Base-by-base conservation (phyloP, 2,797 vertebrate species). In the Lophius americanus region DNA sequence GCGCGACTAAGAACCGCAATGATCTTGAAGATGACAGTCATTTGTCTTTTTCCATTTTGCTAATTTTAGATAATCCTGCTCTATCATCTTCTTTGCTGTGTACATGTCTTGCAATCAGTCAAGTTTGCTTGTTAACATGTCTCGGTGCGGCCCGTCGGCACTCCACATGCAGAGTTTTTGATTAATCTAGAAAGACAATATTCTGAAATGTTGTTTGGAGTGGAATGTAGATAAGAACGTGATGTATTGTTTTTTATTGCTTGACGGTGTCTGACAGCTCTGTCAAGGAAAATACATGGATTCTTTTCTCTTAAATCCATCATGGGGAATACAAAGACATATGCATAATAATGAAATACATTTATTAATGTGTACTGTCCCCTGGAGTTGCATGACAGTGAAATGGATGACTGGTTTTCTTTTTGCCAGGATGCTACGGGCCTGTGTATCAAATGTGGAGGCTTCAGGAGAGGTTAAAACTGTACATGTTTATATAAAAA, bases 291-390 rank as follows among this genome's bases (percentile, higher is more conserved):
- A 93, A 94, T 89, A 61, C 85, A 92, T 91, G 84, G 83, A 86
- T 88, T 87, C 78, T 86, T 87, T 89, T 86, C 88, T 84, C 82
- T 77, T 84, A 83, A 92, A 94, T 95, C 90, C 89, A 92, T 93
- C 92, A 94, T 70, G 60, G 88, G 82, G 76, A 91, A 89, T 90
- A 90, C 87, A 90, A 93, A 94, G 91, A 94, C 91, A 86, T 91
- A 89, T 93, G 91, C 92, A 93, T 93, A 93, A 90, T 93, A 93
- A 93, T 92, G 91, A 92, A 92, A 88, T 89, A 86, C 89, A 93
- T 94, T 93, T 93, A 91, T 93, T 92, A 94, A 91, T 90, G 77
- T 88, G 89, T 70, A 91, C 84, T 91, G 92, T 94, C 92, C 93
- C 91, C 92, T 74, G 87, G 88, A 94, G 92, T 93, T 89, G 92